Conservation (phyloP, 2,797 vertebrate species). For the Ataeniobius toweri region DNA sequence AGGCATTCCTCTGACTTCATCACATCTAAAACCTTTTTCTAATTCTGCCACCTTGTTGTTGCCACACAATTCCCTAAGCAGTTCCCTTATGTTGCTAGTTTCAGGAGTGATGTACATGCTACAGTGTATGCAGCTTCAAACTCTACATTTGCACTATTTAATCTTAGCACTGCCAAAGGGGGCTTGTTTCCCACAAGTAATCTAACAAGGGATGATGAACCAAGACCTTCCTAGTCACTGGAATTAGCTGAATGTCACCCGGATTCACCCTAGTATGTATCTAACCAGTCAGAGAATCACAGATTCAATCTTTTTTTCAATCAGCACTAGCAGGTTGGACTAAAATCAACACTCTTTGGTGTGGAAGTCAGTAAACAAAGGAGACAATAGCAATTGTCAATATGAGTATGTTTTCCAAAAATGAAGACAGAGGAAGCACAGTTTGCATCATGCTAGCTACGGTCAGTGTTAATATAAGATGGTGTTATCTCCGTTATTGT, state of each 20-base stretch:
- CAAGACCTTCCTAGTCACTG: neutral
- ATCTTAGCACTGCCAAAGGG: neutral
- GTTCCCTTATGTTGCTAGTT: neutral
- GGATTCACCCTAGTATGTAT: too few relatives aligned
- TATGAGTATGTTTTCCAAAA: neutral
- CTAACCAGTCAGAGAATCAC: neutral
- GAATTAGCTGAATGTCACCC: neutral
- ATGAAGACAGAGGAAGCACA: too few relatives aligned
- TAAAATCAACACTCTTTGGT: neutral
- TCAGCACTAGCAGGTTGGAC: neutral
- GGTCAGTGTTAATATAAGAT: too few relatives aligned
- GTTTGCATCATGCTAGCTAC: too few relatives aligned
- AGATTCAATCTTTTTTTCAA: neutral
- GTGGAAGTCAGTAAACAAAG: neutral
- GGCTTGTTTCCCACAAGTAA: neutral
- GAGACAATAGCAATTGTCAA: neutral
- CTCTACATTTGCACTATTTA: neutral
- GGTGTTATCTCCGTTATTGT: neutral
- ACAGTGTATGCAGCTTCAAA: neutral
- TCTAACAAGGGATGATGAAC: neutral
- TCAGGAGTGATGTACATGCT: neutral
- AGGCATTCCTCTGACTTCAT: neutral
- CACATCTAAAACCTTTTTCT: neutral
- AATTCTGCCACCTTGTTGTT: neutral
- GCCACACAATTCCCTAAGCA: neutral